phyloP scores from a whole-genome alignment of 1,140 invertebrate genomes.

The Arctopsyche grandis region DNA sequence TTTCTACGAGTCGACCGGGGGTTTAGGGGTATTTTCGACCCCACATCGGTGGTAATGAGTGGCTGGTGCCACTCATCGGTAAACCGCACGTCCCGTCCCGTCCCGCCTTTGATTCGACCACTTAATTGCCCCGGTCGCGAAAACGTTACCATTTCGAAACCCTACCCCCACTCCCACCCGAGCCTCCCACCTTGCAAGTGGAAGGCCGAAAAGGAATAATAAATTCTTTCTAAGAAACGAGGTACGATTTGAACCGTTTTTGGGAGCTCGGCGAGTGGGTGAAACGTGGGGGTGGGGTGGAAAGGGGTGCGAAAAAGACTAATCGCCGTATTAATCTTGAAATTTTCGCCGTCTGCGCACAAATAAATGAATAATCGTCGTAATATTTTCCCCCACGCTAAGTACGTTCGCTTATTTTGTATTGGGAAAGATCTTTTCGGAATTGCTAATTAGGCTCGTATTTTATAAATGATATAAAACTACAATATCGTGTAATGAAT shows the following conservation, averaged over 20 bases:
- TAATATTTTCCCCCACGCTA: not conserved
- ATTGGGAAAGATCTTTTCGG: not conserved
- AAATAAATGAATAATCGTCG: conserved; percentile 8
- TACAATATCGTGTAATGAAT: too few species aligned
- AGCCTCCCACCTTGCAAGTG: not conserved
- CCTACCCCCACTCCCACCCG: too few species aligned
- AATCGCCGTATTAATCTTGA: not conserved
- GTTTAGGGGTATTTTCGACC: too few species aligned
- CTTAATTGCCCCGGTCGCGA: not conserved
- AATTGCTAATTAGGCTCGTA: not conserved
- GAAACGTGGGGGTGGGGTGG: not conserved
- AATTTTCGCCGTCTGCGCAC: conserved; percentile 9
- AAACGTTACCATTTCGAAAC: too few species aligned
- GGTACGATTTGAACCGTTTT: not conserved
- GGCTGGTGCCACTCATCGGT: not conserved
- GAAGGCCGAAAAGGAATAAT: not conserved
- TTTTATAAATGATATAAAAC: too few species aligned
- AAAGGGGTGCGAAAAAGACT: not conserved
- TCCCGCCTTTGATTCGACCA: not conserved
- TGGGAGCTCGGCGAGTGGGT: not conserved
- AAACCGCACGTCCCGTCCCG: not conserved
- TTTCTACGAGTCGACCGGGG: too few species aligned
- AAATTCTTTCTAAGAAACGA: not conserved
- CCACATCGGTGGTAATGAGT: not conserved
- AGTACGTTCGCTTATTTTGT: conserved; percentile 1